phyloP scores from a whole-genome alignment of 2,888 invertebrate genomes.

The Pharmacophagus antenor region DNA sequence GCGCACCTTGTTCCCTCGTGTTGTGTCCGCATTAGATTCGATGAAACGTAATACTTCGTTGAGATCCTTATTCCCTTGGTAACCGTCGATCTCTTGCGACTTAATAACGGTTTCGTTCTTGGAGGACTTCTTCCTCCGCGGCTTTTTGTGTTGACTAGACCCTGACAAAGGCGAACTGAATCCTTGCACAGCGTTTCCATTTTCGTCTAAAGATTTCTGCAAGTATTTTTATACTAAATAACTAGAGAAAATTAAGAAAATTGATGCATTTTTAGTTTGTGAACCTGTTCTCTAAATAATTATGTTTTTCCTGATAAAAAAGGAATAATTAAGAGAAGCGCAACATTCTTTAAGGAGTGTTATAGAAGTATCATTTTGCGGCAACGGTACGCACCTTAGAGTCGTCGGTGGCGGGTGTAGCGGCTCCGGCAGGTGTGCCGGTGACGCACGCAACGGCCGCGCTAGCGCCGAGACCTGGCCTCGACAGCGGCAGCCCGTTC shows the following conservation, averaged over 20 bases:
- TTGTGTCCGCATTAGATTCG: constrained; percentile 80
- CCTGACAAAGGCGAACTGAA: constrained; percentile 72
- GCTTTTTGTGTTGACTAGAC: constrained; percentile 78
- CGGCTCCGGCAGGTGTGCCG: too few relatives aligned
- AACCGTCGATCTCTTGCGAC: constrained; percentile 86
- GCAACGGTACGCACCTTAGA: constrained; percentile 59
- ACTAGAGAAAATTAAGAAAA: neutral
- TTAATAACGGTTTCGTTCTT: constrained; percentile 81
- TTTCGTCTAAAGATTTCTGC: constrained; percentile 88
- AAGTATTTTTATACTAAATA: constrained; percentile 40
- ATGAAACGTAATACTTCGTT: constrained; percentile 89
- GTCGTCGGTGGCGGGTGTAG: constrained; percentile 53
- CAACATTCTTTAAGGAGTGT: too few relatives aligned
- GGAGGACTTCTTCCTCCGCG: constrained; percentile 81
- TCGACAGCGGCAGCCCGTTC: constrained; percentile 65
- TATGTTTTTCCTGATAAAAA: too few relatives aligned
- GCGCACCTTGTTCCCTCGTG: constrained; percentile 59
- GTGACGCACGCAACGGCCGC: constrained; percentile 51
- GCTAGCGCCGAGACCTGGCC: constrained; percentile 59
- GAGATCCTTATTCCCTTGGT: constrained; percentile 88
- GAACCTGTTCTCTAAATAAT: too few relatives aligned
- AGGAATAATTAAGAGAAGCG: too few relatives aligned
- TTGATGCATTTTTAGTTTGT: too few relatives aligned
- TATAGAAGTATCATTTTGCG: neutral
- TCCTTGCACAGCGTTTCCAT: constrained; percentile 86